A percentile compares a stretch with the other conserved stretches of the same genome.
Conservation (phyloP, 1,140 invertebrate species). For the Brachionus paranguensis region DNA sequence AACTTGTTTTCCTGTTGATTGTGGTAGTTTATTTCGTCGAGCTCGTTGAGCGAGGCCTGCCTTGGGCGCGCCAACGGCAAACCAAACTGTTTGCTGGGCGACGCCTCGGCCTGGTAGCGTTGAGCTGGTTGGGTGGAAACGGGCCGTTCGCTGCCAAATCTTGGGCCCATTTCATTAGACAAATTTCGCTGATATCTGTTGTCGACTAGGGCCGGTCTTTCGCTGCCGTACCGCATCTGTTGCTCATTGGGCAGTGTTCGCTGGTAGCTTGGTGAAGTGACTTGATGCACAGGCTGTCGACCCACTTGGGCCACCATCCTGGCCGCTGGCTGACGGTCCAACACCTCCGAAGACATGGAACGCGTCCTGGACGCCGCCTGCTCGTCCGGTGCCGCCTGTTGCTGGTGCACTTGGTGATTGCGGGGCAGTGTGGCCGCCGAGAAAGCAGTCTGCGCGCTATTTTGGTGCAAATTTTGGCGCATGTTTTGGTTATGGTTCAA, state of each 20-base stretch:
- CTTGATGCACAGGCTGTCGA: not conserved
- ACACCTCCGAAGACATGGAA: slow-evolving; percentile 8
- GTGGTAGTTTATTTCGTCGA: slow-evolving; percentile 24
- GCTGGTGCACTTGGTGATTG: slow-evolving; percentile 39
- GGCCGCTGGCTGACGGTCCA: not conserved
- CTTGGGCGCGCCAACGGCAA: not conserved
- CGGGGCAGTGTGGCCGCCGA: not conserved
- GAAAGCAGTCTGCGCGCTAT: not conserved
- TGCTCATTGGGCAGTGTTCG: slow-evolving; percentile 10
- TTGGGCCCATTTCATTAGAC: not conserved
- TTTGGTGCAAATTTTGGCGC: not conserved
- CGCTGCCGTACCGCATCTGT: slow-evolving; percentile 3
- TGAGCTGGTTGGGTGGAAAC: not conserved
- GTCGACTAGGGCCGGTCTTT: not conserved
- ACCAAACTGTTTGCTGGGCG: not conserved
- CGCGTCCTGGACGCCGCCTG: not conserved
- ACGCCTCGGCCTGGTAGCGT: not conserved
- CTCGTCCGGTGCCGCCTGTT: not conserved
- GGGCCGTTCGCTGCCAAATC: slow-evolving; percentile 30
- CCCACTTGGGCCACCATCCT: not conserved
- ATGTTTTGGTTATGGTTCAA: not conserved
- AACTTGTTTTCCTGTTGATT: not conserved
- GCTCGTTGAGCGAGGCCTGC: slow-evolving; percentile 4
- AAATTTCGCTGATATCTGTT: slow-evolving; percentile 15
- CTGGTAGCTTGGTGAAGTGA: not conserved